These are phyloP conservation scores for Lamproptera curius DNA, from an alignment of 2,888 invertebrate species.

Conservation along the genomic window DNA sequence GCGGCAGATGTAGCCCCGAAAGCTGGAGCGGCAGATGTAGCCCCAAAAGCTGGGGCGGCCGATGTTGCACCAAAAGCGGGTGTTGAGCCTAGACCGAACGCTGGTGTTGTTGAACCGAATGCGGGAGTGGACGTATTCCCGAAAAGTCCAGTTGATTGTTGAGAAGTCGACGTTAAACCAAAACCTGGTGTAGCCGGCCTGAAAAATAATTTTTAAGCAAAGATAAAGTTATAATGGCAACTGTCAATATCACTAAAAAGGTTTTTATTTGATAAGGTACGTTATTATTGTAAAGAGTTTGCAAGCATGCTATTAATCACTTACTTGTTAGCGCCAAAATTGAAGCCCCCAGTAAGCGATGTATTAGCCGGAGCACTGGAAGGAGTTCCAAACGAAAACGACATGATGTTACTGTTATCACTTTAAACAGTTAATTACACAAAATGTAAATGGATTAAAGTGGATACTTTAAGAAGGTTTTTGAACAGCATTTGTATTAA, in stretches of 20 bases:
- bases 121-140: constrained; percentile 42
- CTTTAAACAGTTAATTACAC: not conserved
- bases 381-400: constrained; percentile 67
- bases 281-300: not conserved
- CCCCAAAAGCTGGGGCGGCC: constrained; percentile 25
- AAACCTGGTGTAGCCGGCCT: constrained; percentile 59
- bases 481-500: not conserved
- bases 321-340: constrained; percentile 71
- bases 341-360: constrained; percentile 57
- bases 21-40: constrained; percentile 21
- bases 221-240: constrained; percentile 32
- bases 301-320: constrained; percentile 25
- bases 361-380: constrained; percentile 70
- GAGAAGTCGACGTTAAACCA: constrained; percentile 46
- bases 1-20: constrained; percentile 28
- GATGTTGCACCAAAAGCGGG: constrained; percentile 31
- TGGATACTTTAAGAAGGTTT: not conserved
- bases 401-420: constrained; percentile 37
- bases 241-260: constrained; percentile 1
- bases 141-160: constrained; percentile 55
- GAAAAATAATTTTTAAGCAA: constrained; percentile 21
- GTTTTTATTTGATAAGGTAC: constrained; percentile 29
- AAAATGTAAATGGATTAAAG: not conserved
- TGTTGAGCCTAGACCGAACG: constrained; percentile 27
- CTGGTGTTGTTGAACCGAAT: constrained; percentile 37